Conservation (phyloP, 2,888 invertebrate genomes). For the Diaphora mendica region DNA sequence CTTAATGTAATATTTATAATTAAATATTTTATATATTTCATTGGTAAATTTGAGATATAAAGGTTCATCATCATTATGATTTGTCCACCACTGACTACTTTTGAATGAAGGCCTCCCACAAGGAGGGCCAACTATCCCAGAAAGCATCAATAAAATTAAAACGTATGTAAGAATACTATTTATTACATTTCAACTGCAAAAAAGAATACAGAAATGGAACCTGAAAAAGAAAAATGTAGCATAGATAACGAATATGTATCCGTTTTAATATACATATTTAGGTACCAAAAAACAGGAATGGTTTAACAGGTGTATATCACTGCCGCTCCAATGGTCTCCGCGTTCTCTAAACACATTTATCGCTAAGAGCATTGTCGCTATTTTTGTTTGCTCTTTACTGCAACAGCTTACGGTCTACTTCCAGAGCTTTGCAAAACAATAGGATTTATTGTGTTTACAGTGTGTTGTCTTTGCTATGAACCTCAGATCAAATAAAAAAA, state of each 20-base stretch:
- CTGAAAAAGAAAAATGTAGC: neutral
- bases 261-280: conserved; percentile 19
- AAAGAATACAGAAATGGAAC: neutral
- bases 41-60: too few species aligned
- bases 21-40: too few species aligned
- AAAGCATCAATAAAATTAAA: neutral
- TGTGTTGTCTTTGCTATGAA: conserved; percentile 54
- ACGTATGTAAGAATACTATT: too few species aligned
- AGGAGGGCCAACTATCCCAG: too few species aligned
- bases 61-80: too few species aligned
- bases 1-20: too few species aligned
- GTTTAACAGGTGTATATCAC: conserved; percentile 51
- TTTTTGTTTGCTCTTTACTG: conserved; percentile 48
- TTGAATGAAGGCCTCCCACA: too few species aligned
- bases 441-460: conserved; percentile 53
- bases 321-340: conserved; percentile 44
- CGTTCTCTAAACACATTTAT: conserved; percentile 47
- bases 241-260: neutral
- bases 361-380: conserved; percentile 51
- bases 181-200: neutral
- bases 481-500: too few species aligned
- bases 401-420: conserved; percentile 54
- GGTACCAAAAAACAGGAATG: conserved; percentile 34
- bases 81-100: too few species aligned
- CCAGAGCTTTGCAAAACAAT: conserved; percentile 53